A percentile compares a stretch with the other conserved stretches of the same genome.
These are phyloP conservation scores for Pangasius djambal DNA, from an alignment of 2,797 vertebrate species.

Conservation along the genomic window DNA sequence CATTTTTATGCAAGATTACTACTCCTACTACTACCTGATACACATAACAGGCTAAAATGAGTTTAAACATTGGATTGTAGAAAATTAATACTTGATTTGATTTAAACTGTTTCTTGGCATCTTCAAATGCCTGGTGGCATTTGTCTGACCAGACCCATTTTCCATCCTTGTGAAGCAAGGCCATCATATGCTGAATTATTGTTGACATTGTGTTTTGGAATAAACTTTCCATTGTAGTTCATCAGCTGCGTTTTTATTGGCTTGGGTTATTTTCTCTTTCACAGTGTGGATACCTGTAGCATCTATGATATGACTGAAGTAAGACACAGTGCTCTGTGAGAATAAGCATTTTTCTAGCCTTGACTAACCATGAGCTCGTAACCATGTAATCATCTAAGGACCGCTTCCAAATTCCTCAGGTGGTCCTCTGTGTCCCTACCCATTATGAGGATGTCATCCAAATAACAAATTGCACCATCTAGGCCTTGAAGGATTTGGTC, in stretches of 20 bases:
- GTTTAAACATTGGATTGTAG: slow-evolving; percentile 68
- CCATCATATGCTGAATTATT: background rate
- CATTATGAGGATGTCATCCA: slow-evolving; percentile 20
- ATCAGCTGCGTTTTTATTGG: background rate
- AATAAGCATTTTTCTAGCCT: slow-evolving; percentile 17
- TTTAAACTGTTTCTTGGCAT: slow-evolving; percentile 55
- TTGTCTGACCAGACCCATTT: background rate
- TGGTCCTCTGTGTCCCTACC: slow-evolving; percentile 2
- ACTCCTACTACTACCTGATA: slow-evolving; percentile 68
- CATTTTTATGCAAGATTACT: slow-evolving; percentile 64
- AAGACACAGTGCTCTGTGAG: background rate
- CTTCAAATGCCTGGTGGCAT: background rate
- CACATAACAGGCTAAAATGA: slow-evolving; percentile 71
- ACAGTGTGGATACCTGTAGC: background rate
- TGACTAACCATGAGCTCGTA: background rate
- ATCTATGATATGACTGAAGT: background rate
- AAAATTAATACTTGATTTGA: slow-evolving; percentile 29
- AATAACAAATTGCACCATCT: slow-evolving; percentile 17
- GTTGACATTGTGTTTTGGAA: background rate
- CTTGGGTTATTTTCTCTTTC: background rate
- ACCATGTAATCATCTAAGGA: background rate
- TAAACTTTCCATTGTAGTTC: background rate
- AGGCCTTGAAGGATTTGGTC: slow-evolving; percentile 19
- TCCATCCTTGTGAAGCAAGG: background rate
- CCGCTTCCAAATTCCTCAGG: slow-evolving; percentile 11